These are phyloP conservation scores for Drosophila tanythrix DNA, from an alignment of 2,888 invertebrate species.

Conservation along the genomic window DNA sequence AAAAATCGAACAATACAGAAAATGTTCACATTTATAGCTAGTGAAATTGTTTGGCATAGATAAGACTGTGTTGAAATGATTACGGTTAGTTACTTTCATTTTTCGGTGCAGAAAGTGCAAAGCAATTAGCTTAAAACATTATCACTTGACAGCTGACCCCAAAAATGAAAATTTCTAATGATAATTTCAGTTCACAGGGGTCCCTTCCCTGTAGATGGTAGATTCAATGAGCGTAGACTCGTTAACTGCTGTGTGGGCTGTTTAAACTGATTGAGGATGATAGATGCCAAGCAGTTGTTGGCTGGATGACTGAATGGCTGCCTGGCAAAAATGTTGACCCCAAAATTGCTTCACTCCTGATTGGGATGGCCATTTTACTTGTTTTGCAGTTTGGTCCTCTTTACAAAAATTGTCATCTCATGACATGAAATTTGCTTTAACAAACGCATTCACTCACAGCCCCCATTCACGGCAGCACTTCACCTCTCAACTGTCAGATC, in stretches of 20 bases:
- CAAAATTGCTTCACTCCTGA: neutral
- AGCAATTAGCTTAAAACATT: conserved; percentile 32
- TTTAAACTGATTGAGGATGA: conserved; percentile 10
- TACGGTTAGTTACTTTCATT: neutral
- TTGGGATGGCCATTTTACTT: conserved; percentile 42
- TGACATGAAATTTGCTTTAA: conserved; percentile 65
- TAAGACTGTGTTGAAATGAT: neutral
- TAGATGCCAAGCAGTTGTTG: conserved; percentile 31
- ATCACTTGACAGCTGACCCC: conserved; percentile 19
- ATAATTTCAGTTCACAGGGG: neutral
- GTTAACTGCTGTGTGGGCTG: conserved; percentile 30
- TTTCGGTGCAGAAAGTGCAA: neutral
- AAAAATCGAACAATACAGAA: neutral
- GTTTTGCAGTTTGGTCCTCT: conserved; percentile 55
- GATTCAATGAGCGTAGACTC: conserved; percentile 50
- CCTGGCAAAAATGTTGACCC: conserved; percentile 34
- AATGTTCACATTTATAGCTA: neutral
- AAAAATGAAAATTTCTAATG: conserved; percentile 17
- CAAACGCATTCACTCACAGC: conserved; percentile 48
- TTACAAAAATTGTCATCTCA: conserved; percentile 58
- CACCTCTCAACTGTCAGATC: conserved; percentile 36
- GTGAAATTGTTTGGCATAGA: neutral
- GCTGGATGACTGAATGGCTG: neutral
- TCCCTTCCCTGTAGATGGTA: no score
- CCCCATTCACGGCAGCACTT: conserved; percentile 9